phyloP scores from a whole-genome alignment of 2,113 vertebrate genomes.

The Taurulus bubalis region DNA sequence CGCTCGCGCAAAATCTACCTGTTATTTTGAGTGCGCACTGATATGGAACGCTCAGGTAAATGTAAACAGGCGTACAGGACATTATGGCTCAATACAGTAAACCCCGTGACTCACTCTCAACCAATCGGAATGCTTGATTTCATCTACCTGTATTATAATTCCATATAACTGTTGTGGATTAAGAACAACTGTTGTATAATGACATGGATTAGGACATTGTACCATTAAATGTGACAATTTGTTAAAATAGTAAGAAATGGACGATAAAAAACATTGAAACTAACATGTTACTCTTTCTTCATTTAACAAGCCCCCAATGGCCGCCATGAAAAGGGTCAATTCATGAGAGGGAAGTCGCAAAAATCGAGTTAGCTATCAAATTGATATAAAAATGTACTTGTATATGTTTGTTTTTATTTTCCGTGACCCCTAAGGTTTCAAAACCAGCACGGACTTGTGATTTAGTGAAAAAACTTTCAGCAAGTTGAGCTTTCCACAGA shows the following conservation, averaged over 20 bases:
- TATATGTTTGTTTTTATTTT: not conserved
- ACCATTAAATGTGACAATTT: not conserved
- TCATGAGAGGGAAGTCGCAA: not conserved
- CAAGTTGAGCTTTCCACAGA: constrained; percentile 10
- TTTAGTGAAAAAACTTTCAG: not conserved
- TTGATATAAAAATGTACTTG: not conserved
- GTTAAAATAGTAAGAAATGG: not conserved
- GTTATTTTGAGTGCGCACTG: too few relatives aligned
- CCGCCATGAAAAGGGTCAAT: not conserved
- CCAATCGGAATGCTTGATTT: too few relatives aligned
- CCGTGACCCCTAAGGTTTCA: too few relatives aligned
- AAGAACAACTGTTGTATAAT: not conserved
- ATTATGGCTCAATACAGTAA: too few relatives aligned
- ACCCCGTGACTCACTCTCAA: too few relatives aligned
- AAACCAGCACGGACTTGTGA: too few relatives aligned
- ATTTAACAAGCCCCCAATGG: not conserved
- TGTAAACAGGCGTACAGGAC: too few relatives aligned
- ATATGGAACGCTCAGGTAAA: too few relatives aligned
- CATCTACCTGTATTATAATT: too few relatives aligned
- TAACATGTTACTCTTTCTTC: not conserved
- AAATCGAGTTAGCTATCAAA: not conserved
- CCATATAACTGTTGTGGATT: not conserved
- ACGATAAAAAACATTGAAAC: too few relatives aligned
- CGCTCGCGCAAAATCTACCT: too few relatives aligned
- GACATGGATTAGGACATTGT: not conserved